Evolutionary conservation across 2,113 vertebrate species (phyloP), one percentile per base, ranked within the genome.

Genomic region (Lasiurus borealis): DNA sequence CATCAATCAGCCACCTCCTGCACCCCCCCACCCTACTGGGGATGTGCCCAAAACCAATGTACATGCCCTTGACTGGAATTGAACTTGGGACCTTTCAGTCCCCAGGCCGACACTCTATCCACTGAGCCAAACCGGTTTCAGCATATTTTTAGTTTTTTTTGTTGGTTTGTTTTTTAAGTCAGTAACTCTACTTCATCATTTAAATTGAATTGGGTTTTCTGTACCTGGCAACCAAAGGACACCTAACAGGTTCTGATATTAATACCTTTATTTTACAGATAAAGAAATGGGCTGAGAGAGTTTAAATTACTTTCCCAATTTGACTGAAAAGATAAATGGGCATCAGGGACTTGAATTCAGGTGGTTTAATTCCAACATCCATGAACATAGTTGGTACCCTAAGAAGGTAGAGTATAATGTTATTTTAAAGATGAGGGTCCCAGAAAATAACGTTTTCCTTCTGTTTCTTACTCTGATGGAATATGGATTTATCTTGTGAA

Each of bases 401-500:
- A 3, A 88, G 44, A 76, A 92, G 16, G 40, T 62, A 13, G 40
- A 69, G 80, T 52, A 72, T 18, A 40, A 29, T 77, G 14, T 64
- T 66, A 78, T 62, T 92, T 69, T 21, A 66, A 85, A 36, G 31
- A 44, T 8, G 27, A 5, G 64, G 88, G 23, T 62, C 10, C 52
- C 48, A 71, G 76, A 73, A 87, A 83, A 83, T 40, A 73, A 88
- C 40, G 21, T 48, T 31, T 77, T 95, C 19, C 40, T 94, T 93
- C 3, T 75, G 44, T 71, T 50, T 91, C 75, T 71, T 88, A 66
- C 16, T 91, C 18, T 76, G 25, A 57, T 95, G 23, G 48, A 72
- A 75, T 80, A 44, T 77, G 46, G 73, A 80, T 91, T 97, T 91
- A 78, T 73, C 62, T 89, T 82, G 40, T 85, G 27, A 82, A 85